These are phyloP conservation scores for Paramuricea clavata DNA, from an alignment of 92 coral and sea anemone species.

Conservation along the genomic window DNA sequence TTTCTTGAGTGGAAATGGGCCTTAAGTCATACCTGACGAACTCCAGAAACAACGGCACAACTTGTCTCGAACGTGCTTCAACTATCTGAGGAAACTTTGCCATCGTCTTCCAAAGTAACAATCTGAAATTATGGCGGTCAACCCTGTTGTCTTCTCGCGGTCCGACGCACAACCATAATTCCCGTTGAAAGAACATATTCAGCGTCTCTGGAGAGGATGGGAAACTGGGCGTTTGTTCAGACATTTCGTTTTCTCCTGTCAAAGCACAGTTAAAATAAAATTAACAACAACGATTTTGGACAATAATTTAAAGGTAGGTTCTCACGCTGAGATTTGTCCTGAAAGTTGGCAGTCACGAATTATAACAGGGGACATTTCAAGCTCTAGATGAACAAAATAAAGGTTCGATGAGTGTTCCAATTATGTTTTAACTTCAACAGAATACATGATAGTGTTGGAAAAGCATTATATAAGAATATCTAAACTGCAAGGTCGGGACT, in stretches of 20 bases:
- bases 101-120: conserved; percentile 93
- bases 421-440: too few relatives aligned
- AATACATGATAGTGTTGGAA: too few relatives aligned
- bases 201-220: conserved; percentile 19
- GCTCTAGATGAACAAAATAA: too few relatives aligned
- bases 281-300: not conserved
- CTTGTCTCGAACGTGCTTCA: conserved; percentile 85
- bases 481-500: too few relatives aligned
- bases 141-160: conserved; percentile 84
- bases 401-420: too few relatives aligned
- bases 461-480: too few relatives aligned
- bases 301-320: too few relatives aligned
- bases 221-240: not conserved
- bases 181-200: conserved; percentile 55
- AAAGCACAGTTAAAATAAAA: not conserved
- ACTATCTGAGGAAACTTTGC: conserved; percentile 87
- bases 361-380: too few relatives aligned
- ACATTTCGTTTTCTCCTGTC: not conserved
- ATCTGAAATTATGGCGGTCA: conserved; percentile 86
- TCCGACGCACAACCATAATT: conserved; percentile 62
- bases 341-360: too few relatives aligned
- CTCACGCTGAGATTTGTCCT: too few relatives aligned
- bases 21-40: conserved; percentile 94
- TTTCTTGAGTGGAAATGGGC: too few relatives aligned
- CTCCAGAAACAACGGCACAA: conserved; percentile 84